Percentiles rank a stretch among this genome's conserved stretches.
Evolutionary conservation across 2,797 vertebrate species (phyloP).

Genomic region (Phataginus tricuspis): DNA sequence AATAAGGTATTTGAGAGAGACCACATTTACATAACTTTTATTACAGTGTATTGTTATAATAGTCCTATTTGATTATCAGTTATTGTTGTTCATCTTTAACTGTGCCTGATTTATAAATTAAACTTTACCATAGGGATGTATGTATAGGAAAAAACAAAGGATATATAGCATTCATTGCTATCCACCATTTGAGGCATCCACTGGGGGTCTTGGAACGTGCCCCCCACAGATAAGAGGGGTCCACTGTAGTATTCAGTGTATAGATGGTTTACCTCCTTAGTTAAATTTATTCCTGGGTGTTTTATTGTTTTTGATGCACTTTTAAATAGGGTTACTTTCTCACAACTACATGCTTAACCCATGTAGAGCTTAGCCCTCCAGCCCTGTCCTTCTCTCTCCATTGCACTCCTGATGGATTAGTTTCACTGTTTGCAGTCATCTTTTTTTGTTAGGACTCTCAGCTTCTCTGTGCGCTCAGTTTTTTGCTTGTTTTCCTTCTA

Average conservation of each 20-base stretch:
- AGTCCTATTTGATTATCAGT: too few relatives aligned
- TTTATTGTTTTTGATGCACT: background rate
- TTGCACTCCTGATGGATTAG: background rate
- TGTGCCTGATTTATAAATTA: too few relatives aligned
- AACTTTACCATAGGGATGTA: too few relatives aligned
- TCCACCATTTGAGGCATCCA: too few relatives aligned
- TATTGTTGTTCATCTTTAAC: too few relatives aligned
- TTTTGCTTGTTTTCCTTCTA: background rate
- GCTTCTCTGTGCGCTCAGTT: background rate
- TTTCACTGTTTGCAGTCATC: background rate
- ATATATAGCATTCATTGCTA: too few relatives aligned
- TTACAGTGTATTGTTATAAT: too few relatives aligned
- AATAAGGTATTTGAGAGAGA: too few relatives aligned
- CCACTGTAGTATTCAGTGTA: background rate
- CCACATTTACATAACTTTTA: too few relatives aligned
- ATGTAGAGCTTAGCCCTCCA: background rate
- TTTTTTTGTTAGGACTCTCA: background rate
- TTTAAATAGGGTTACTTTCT: background rate
- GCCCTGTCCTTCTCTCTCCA: background rate
- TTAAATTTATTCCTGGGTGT: background rate
- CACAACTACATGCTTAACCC: background rate
- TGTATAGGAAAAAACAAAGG: too few relatives aligned
- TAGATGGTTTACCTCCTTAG: background rate
- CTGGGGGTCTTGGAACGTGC: too few relatives aligned
- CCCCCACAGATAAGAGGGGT: too few relatives aligned